Evolutionary conservation across 2,113 vertebrate genomes (phyloP), one percentile per base, ranked within the genome.

Genomic region (Salvator merianae): DNA sequence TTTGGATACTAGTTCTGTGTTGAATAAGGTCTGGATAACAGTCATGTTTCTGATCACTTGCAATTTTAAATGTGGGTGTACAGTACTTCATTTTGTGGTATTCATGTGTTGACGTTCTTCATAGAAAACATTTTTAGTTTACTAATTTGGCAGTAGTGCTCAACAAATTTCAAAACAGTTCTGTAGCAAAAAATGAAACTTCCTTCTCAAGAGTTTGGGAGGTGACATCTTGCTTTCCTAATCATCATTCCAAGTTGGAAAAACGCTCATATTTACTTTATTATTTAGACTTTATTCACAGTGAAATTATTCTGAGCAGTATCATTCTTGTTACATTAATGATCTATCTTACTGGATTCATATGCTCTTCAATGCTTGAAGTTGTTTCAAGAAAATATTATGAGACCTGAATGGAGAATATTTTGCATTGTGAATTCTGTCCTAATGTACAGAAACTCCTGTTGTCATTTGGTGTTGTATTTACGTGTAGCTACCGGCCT

Each of bases 281-380:
- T 32, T 32, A 32, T 59, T 59, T 40, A 85, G 32, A 53, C 79
- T 75, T 76, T 53, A 91, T 72, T 84, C 70, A 47, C 0, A 87
- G 82, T 76, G 91, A 86, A 84, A 86, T 72, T 59, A 86, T 88
- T 40, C 18, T 80, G 43, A 74, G 63, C 93, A 38, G 65, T 79
- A 36, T 79, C 87, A 88, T 80, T 82, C 87, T 84, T 77, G 36
- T 10, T 59, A 28, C 4, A 66, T 91, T 79, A n/a, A 70, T 91
- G 87, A 77, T 92, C 8, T 80, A 53, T 89, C 18, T 91, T 89
- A 40, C 75, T 40, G 36, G 18, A 43, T 28, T 59, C 63, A 77
- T 82, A 68, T n/a, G 73, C 77, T n/a, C 78, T 71, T 66, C 18
- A 22, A 89, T 72, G 65, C 75, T 78, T 88, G 7, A 85, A 12